Evolutionary conservation across 2,888 invertebrate genomes (phyloP).

Genomic region (Sminthurides aquaticus): DNA sequence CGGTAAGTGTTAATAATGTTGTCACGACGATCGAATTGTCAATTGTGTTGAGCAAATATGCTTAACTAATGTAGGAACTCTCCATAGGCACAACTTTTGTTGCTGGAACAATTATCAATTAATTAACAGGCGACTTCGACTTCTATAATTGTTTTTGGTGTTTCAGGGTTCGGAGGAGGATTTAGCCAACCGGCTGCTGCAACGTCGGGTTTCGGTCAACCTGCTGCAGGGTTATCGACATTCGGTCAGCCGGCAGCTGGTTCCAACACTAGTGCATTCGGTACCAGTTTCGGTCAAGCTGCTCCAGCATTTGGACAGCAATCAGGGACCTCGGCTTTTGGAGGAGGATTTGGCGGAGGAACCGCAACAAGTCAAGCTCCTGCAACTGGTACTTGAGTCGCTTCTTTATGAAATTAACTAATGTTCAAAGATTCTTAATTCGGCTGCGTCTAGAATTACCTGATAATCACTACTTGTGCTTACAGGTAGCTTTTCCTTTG

Average conservation of each 20-base stretch:
- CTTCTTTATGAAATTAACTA: background rate
- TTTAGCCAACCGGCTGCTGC: background rate
- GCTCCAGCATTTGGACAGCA: background rate
- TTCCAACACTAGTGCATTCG: background rate
- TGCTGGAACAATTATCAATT: no score
- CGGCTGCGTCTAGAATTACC: no score
- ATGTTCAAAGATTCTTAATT: no score
- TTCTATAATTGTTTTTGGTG: no score
- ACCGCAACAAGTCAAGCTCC: background rate
- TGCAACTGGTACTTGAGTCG: background rate
- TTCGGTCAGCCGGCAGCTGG: conserved; percentile 2
- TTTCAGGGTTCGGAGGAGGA: no score
- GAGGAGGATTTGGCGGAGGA: background rate
- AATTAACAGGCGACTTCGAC: no score
- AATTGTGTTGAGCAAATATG: no score
- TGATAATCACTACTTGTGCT: background rate
- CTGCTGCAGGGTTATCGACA: background rate
- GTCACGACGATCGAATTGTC: no score
- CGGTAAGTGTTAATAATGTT: no score
- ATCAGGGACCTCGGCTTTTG: background rate
- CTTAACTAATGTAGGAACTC: no score
- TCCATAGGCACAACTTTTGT: no score
- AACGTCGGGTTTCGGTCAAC: background rate
- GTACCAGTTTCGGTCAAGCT: background rate
- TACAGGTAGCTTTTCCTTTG: conserved; percentile 13